These are phyloP conservation scores for Pantala flavescens DNA, from an alignment of 1,140 invertebrate species.

Conservation along the genomic window DNA sequence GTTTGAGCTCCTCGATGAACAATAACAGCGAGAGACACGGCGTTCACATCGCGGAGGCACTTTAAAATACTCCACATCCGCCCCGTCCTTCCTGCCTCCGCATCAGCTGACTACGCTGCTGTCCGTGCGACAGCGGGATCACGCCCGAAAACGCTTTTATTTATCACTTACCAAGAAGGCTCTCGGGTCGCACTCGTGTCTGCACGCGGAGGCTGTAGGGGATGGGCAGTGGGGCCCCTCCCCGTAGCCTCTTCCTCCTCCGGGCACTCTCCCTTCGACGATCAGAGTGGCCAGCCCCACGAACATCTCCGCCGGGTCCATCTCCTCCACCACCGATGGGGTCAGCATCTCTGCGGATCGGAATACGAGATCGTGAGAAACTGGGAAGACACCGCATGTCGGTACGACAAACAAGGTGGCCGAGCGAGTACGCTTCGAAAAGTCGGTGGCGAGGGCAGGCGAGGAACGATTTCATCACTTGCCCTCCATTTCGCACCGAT, in stretches of 20 bases:
- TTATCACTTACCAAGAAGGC: constrained; percentile 40
- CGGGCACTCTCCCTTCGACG: constrained; percentile 54
- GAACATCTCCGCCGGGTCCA: constrained; percentile 48
- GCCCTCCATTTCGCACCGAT: not conserved
- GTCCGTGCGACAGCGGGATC: no score
- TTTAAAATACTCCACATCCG: no score
- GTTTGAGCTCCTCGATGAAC: no score
- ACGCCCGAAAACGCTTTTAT: no score
- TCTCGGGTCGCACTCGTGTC: constrained; percentile 44
- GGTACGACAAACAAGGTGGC: not conserved
- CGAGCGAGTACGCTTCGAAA: not conserved
- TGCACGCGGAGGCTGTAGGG: constrained; percentile 31
- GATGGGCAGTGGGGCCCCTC: constrained; percentile 59
- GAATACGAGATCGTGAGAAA: not conserved
- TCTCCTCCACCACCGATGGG: constrained; percentile 31
- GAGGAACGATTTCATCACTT: not conserved
- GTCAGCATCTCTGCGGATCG: not conserved
- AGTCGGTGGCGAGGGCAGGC: not conserved
- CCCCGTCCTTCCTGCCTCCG: no score
- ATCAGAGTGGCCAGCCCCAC: constrained; percentile 48
- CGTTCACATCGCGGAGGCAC: no score
- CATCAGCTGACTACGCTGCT: no score
- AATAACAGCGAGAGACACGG: no score
- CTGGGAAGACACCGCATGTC: not conserved
- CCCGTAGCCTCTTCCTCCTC: constrained; percentile 51